A percentile compares a stretch with the other conserved stretches of the same genome.
phyloP scores from a whole-genome alignment of 1,140 invertebrate genomes.

The Copidosoma floridanum region DNA sequence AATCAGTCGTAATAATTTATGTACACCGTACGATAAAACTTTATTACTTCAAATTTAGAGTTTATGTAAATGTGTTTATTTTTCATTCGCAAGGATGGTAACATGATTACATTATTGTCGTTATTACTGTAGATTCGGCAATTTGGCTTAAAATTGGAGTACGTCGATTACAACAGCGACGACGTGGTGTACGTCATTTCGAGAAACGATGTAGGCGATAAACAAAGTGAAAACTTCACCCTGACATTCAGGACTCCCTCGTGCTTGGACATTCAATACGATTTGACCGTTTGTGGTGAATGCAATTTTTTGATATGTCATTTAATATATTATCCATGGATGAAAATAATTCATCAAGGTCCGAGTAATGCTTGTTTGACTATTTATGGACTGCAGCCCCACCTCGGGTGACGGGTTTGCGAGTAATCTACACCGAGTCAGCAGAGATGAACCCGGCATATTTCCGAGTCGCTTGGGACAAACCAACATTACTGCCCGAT shows the following conservation, averaged over 20 bases:
- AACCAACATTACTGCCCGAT: conserved; percentile 44
- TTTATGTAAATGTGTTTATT: too few species aligned
- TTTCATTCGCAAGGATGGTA: too few species aligned
- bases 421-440: background rate
- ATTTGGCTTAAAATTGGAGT: conserved; percentile 26
- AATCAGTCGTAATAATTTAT: too few species aligned
- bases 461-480: conserved; percentile 45
- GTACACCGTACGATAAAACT: too few species aligned
- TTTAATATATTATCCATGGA: background rate
- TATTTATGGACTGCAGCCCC: conserved; percentile 43
- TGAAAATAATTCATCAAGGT: background rate
- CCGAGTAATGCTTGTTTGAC: too few species aligned
- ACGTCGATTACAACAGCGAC: conserved; percentile 36
- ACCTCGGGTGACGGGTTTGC: conserved; percentile 33
- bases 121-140: conserved; percentile 20
- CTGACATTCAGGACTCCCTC: conserved; percentile 40
- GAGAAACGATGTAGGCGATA: conserved; percentile 23
- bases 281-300: conserved; percentile 47
- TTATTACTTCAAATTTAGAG: too few species aligned
- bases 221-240: conserved; percentile 26
- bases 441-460: conserved; percentile 30
- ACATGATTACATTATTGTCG: too few species aligned
- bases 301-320: background rate
- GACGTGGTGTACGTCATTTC: conserved; percentile 37
- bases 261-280: conserved; percentile 44